Conservation (phyloP, 30 jellyfish, hydroid and myxozoan genomes). For the Chrysaora quinquecirrha region DNA sequence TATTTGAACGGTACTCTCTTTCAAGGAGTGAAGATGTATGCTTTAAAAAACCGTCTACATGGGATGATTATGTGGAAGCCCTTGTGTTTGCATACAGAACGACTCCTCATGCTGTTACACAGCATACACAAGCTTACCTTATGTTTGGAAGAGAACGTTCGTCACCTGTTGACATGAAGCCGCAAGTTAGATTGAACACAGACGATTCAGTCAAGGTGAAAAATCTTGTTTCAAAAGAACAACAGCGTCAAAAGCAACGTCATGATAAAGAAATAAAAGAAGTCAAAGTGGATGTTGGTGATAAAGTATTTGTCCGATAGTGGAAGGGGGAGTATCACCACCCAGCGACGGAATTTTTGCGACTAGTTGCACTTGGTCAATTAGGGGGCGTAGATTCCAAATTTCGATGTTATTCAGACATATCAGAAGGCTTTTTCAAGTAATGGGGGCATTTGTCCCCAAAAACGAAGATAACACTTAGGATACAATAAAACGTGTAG, state of each 20-base stretch:
- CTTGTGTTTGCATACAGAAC: conserved; percentile 41
- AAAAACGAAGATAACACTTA: no score
- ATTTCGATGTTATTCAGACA: conserved; percentile 23
- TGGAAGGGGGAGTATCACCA: no score
- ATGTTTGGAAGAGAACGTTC: conserved; percentile 39
- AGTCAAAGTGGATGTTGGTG: neutral
- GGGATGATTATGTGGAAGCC: conserved; percentile 49
- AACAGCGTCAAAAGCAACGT: neutral
- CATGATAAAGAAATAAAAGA: neutral
- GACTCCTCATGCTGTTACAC: conserved; percentile 61
- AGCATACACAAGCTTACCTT: conserved; percentile 44
- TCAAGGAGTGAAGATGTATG: conserved; percentile 30
- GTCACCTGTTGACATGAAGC: conserved; percentile 50
- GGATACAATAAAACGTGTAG: no score
- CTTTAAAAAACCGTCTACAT: conserved; percentile 46
- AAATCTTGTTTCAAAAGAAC: neutral
- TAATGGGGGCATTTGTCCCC: conserved; percentile 13
- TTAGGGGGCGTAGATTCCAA: conserved; percentile 28
- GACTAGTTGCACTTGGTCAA: neutral
- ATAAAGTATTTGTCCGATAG: neutral
- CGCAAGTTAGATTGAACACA: conserved; percentile 8
- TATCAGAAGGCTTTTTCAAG: conserved; percentile 1
- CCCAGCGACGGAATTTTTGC: conserved; percentile 7
- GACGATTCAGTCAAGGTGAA: conserved; percentile 21
- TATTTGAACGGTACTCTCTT: conserved; percentile 47